Evolutionary conservation across 2,888 invertebrate genomes (phyloP).

Genomic region (Herminia tarsipennalis): DNA sequence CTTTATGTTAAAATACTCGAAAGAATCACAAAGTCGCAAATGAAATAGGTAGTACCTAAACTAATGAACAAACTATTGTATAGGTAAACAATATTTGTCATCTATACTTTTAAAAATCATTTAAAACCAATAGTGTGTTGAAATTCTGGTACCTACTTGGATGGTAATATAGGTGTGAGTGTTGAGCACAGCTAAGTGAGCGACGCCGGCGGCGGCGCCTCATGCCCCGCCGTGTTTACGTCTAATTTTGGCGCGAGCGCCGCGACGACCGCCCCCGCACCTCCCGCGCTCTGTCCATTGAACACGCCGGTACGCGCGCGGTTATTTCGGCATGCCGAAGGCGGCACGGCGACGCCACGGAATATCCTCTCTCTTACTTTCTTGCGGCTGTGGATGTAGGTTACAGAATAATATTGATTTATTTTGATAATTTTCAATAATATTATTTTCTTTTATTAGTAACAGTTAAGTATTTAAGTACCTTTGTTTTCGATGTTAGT

Average conservation of each 20-base stretch:
- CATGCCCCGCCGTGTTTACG: constrained; percentile 81
- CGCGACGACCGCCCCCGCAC: constrained; percentile 74
- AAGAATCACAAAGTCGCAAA: too few relatives aligned
- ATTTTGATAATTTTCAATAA: constrained; percentile 3
- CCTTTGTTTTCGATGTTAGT: too few relatives aligned
- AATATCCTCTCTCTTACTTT: constrained; percentile 52
- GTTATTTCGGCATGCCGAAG: constrained; percentile 77
- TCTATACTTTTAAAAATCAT: too few relatives aligned
- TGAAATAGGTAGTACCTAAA: too few relatives aligned
- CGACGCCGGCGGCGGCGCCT: constrained; percentile 68
- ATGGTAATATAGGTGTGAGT: constrained; percentile 34
- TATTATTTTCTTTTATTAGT: constrained; percentile 5
- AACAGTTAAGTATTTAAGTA: too few relatives aligned
- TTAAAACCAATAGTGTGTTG: too few relatives aligned
- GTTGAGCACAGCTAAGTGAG: constrained; percentile 45
- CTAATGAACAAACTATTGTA: too few relatives aligned
- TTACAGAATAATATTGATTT: constrained; percentile 35
- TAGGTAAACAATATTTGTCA: too few relatives aligned
- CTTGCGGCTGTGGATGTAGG: constrained; percentile 41
- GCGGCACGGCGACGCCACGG: constrained; percentile 67
- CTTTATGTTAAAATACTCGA: too few relatives aligned
- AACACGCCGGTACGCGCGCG: constrained; percentile 75
- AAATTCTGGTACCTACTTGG: constrained; percentile 27
- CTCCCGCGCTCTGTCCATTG: constrained; percentile 74
- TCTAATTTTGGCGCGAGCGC: constrained; percentile 85